These are phyloP conservation scores for Promerops cafer DNA, from an alignment of 2,113 vertebrate species.

Conservation along the genomic window DNA sequence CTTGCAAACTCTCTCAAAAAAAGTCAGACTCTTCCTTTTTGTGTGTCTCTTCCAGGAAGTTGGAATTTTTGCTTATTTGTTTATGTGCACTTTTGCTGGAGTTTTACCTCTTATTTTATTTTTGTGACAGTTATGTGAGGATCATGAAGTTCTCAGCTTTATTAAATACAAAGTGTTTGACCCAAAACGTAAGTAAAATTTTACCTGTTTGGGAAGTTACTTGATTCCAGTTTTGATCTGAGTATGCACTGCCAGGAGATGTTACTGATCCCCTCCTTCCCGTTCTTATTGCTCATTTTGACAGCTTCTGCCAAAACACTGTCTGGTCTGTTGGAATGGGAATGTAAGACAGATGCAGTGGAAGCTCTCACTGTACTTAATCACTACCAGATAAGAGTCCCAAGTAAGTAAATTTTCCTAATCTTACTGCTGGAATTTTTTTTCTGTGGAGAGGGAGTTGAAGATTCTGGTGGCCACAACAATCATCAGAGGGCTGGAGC, in stretches of 20 bases:
- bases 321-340: constrained; percentile 92
- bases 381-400: constrained; percentile 97
- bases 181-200: constrained; percentile 89
- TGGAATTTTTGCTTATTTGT: background rate
- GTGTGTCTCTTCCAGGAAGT: background rate
- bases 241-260: rapidly evolving
- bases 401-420: constrained; percentile 80
- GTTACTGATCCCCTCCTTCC: background rate
- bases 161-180: constrained; percentile 97
- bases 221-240: background rate
- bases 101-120: constrained; percentile 43
- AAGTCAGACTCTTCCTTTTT: background rate
- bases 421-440: background rate
- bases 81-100: background rate
- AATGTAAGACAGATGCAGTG: constrained; percentile 93
- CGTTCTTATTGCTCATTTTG: background rate
- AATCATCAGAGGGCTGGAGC: background rate
- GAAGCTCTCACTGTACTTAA: constrained; percentile 96
- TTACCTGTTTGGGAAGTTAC: background rate
- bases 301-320: constrained; percentile 93
- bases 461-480: rapidly evolving
- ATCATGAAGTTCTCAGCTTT: constrained; percentile 89
- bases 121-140: constrained; percentile 85
- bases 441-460: background rate
- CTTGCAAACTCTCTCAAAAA: background rate